phyloP scores from a whole-genome alignment of 1,140 invertebrate species.

The Drosophila pachea region DNA sequence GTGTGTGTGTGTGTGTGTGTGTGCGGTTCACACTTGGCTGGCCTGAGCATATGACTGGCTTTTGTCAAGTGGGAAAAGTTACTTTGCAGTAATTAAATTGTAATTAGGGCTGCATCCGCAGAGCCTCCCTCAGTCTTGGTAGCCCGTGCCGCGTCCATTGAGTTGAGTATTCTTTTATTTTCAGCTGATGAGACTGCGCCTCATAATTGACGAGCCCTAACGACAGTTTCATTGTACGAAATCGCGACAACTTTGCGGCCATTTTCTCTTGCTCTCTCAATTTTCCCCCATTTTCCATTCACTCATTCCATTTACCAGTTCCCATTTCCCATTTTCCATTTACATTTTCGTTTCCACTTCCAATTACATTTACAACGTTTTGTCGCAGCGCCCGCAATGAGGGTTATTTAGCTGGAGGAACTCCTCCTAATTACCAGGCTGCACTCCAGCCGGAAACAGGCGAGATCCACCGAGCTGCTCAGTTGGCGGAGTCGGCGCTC shows the following conservation, averaged over 20 bases:
- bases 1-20: conserved; percentile 34
- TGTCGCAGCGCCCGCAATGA: neutral
- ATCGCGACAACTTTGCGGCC: conserved; percentile 69
- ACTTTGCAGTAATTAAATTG: conserved; percentile 70
- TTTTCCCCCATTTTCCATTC: neutral
- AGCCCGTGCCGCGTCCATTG: conserved; percentile 44
- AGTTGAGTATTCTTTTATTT: conserved; percentile 10
- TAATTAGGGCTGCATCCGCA: conserved; percentile 76
- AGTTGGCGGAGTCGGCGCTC: conserved; percentile 5
- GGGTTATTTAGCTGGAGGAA: conserved; percentile 25
- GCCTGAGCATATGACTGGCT: neutral
- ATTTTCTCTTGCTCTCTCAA: conserved; percentile 43
- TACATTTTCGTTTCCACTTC: conserved; percentile 43
- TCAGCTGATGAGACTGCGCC: conserved; percentile 20
- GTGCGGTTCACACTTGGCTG: conserved; percentile 68
- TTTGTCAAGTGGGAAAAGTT: conserved; percentile 74
- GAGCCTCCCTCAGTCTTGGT: conserved; percentile 50
- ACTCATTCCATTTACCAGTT: neutral
- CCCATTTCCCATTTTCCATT: conserved; percentile 27
- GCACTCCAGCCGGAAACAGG: conserved; percentile 27
- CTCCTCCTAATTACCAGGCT: conserved; percentile 26
- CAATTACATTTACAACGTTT: neutral
- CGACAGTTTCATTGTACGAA: conserved; percentile 61
- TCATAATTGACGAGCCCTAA: conserved; percentile 63
- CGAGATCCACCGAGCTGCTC: conserved; percentile 2